Percentiles rank a stretch among this genome's conserved stretches.
These are phyloP conservation scores for Serilophus lunatus DNA, from an alignment of 2,113 vertebrate species.

Conservation along the genomic window DNA sequence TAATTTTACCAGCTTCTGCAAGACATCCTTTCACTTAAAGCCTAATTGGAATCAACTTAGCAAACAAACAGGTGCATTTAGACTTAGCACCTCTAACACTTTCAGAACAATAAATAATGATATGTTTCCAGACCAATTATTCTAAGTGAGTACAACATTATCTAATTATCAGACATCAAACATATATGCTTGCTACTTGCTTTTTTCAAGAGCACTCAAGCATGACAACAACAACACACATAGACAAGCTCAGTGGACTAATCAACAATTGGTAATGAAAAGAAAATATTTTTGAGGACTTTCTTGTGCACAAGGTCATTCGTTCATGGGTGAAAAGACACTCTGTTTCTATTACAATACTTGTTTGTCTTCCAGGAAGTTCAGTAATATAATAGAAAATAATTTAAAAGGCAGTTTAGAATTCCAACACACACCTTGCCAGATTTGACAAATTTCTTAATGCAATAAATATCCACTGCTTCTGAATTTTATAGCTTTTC, in stretches of 20 bases:
- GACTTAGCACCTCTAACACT: conserved; percentile 55
- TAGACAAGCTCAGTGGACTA: conserved; percentile 18
- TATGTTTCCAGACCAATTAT: conserved; percentile 77
- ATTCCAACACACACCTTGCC: background rate
- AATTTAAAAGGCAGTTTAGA: background rate
- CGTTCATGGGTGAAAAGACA: background rate
- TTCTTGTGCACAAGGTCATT: background rate
- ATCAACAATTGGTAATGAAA: conserved; percentile 49
- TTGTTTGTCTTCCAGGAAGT: background rate
- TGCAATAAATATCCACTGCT: background rate
- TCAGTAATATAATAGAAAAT: background rate
- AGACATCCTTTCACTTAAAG: background rate
- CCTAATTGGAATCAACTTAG: background rate
- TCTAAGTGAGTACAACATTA: conserved; percentile 75
- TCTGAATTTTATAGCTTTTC: background rate
- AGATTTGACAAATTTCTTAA: background rate
- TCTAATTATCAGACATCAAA: conserved; percentile 78
- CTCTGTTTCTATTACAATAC: background rate
- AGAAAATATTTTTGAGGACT: conserved; percentile 12
- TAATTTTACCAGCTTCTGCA: background rate
- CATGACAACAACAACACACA: conserved; percentile 52
- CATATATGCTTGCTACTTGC: conserved; percentile 75
- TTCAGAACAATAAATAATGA: conserved; percentile 78
- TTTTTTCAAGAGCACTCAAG: conserved; percentile 79
- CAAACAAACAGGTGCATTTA: background rate